Percentiles rank a stretch among this genome's conserved stretches.
phyloP scores from a whole-genome alignment of 2,888 invertebrate genomes.

The Maniola hyperantus region DNA sequence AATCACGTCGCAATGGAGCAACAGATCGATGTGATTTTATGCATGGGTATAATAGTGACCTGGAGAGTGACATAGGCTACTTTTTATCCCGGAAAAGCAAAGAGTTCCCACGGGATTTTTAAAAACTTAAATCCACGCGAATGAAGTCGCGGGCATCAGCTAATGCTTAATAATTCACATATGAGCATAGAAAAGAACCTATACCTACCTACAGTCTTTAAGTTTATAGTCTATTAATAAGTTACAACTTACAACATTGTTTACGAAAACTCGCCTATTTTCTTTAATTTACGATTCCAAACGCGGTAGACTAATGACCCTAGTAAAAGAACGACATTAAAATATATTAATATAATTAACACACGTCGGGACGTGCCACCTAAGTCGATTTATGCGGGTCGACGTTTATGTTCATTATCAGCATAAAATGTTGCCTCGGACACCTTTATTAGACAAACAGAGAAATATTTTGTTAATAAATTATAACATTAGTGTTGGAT shows the following conservation, averaged over 20 bases:
- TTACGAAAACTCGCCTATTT: slow-evolving; percentile 14
- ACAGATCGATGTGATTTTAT: no score
- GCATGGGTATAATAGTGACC: no score
- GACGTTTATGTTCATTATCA: slow-evolving; percentile 24
- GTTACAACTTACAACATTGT: slow-evolving; percentile 23
- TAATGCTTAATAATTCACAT: no score
- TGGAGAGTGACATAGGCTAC: no score
- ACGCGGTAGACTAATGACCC: slow-evolving; percentile 21
- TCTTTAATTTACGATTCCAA: slow-evolving; percentile 22
- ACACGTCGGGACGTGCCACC: slow-evolving; percentile 17
- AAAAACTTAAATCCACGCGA: no score
- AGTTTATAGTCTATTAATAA: neutral
- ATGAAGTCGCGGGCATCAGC: no score
- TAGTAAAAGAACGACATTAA: slow-evolving; percentile 23
- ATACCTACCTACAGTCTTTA: no score
- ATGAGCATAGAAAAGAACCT: no score
- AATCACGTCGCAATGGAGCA: no score
- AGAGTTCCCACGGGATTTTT: no score
- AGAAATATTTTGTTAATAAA: slow-evolving; percentile 26
- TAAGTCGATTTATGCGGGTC: slow-evolving; percentile 27
- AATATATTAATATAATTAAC: slow-evolving; percentile 27
- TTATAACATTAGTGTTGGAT: slow-evolving; percentile 18
- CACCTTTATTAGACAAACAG: slow-evolving; percentile 28
- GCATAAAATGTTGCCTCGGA: slow-evolving; percentile 23
- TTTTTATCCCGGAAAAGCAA: no score